Conservation (phyloP, 2,113 vertebrate genomes). For the Myodes glareolus region DNA sequence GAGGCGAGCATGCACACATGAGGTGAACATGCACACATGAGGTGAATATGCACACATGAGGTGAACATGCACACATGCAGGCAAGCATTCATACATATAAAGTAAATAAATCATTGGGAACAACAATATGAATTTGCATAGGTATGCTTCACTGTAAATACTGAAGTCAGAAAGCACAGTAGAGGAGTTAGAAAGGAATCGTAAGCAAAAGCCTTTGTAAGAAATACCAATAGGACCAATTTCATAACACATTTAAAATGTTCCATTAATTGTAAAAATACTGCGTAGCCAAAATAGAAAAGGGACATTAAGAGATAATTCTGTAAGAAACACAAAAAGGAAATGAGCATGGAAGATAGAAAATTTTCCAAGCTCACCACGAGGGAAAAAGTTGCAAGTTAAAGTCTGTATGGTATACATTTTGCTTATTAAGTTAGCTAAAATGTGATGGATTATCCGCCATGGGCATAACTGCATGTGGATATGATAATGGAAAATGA, state of each 20-base stretch:
- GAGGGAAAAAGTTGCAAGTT: conserved; percentile 19
- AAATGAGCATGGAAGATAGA: background rate
- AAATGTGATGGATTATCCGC: background rate
- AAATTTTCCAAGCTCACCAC: background rate
- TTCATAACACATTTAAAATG: background rate
- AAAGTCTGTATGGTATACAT: background rate
- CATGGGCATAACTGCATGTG: background rate
- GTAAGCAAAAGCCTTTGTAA: background rate
- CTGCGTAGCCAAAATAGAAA: background rate
- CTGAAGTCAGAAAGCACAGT: background rate
- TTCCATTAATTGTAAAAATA: conserved; percentile 1
- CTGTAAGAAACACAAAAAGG: background rate
- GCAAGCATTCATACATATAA: background rate
- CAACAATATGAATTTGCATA: background rate
- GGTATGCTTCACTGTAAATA: background rate
- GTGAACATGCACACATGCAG: background rate
- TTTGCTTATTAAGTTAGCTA: conserved; percentile 10
- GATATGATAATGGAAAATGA: conserved; percentile 17
- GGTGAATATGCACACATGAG: too few species aligned
- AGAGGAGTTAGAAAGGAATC: background rate
- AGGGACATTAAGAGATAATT: background rate
- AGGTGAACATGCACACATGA: too few species aligned
- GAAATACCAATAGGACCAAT: background rate
- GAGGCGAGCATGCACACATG: background rate
- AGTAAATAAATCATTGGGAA: background rate